Percentiles rank a stretch among this genome's conserved stretches.
phyloP scores from a whole-genome alignment of 2,113 vertebrate genomes.

The Phylloscopus trochiloides region DNA sequence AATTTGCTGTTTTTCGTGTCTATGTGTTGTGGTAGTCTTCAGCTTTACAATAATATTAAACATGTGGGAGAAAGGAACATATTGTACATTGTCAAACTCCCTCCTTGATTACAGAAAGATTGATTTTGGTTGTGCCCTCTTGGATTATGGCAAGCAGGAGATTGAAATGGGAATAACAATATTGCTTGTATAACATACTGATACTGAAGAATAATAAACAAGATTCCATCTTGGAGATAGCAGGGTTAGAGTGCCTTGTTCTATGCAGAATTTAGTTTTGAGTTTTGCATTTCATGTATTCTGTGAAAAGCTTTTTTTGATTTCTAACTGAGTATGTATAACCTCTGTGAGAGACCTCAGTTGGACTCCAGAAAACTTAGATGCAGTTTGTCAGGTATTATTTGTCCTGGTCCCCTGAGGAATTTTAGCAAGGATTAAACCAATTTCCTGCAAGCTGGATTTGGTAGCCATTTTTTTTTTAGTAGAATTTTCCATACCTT shows the following conservation, averaged over 20 bases:
- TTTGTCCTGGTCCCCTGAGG: not conserved
- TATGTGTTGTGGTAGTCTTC: not conserved
- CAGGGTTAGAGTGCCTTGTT: not conserved
- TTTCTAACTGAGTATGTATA: not conserved
- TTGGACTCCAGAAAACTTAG: not conserved
- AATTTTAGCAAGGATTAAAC: not conserved
- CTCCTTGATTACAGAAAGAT: not conserved
- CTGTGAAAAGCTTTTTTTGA: not conserved
- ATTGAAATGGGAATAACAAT: not conserved
- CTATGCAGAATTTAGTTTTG: not conserved
- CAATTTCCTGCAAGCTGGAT: not conserved
- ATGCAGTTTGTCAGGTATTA: not conserved
- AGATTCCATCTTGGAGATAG: not conserved
- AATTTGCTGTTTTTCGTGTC: not conserved
- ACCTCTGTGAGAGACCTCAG: not conserved
- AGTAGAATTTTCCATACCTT: not conserved
- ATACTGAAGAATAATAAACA: not conserved
- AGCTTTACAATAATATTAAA: not conserved
- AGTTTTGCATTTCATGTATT: not conserved
- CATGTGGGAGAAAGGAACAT: not conserved
- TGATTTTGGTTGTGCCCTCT: not conserved
- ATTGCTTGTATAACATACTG: not conserved
- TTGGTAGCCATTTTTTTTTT: not conserved
- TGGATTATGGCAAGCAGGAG: not conserved
- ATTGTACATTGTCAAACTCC: not conserved